Percentiles rank a stretch among this genome's conserved stretches.
Conservation (phyloP, 1,140 invertebrate species). For the Procambarus virginalis region DNA sequence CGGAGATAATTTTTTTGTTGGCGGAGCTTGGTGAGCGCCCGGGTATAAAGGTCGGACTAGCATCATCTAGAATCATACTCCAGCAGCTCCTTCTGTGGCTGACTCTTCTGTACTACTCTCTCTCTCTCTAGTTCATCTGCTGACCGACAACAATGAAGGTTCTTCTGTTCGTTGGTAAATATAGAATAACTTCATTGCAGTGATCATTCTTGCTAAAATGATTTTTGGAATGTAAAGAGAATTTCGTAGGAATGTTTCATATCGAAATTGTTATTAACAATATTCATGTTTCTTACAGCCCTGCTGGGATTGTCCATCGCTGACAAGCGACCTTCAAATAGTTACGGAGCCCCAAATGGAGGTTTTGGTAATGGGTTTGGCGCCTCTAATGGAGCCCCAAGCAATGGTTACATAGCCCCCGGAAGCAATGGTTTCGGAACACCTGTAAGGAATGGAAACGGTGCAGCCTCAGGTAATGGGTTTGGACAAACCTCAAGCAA, state of each 20-base stretch:
- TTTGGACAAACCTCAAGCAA: neutral
- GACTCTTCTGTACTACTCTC: neutral
- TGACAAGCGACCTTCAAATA: conserved; percentile 2
- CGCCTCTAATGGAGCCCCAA: neutral
- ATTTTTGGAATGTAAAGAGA: neutral
- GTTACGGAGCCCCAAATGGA: neutral
- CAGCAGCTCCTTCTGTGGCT: neutral
- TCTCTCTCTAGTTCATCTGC: neutral
- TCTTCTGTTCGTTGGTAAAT: neutral
- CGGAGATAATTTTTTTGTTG: neutral
- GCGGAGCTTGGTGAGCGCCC: neutral
- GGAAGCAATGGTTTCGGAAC: conserved; percentile 21
- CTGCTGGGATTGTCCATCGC: conserved; percentile 7
- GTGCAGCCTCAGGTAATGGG: neutral
- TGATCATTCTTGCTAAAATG: neutral
- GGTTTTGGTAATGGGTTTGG: neutral
- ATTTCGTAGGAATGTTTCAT: neutral
- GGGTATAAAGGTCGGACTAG: neutral
- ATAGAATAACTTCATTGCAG: neutral
- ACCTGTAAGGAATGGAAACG: neutral
- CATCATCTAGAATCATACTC: neutral
- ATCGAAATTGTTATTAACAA: neutral
- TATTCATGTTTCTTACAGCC: neutral
- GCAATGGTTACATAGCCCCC: neutral
- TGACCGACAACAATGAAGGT: neutral